A percentile compares a stretch with the other conserved stretches of the same genome.
These are phyloP conservation scores for Clinocottus analis DNA, from an alignment of 2,113 vertebrate genomes.

Conservation along the genomic window DNA sequence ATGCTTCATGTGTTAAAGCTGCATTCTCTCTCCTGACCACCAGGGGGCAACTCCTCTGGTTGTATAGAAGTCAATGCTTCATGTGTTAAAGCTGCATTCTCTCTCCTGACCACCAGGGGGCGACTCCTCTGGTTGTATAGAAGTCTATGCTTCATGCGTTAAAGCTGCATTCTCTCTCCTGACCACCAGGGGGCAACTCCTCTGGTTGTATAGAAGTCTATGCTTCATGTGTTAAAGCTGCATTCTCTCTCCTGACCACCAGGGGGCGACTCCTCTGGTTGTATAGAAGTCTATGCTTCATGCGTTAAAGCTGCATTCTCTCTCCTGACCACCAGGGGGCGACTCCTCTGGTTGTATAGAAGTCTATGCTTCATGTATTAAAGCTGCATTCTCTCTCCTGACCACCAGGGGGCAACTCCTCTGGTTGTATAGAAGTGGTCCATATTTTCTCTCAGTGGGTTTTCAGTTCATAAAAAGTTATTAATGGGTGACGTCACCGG, in stretches of 20 bases:
- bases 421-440: background rate
- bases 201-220: background rate
- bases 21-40: background rate
- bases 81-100: background rate
- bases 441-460: too few relatives aligned
- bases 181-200: background rate
- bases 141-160: background rate
- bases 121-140: background rate
- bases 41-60: background rate
- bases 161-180: background rate
- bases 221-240: too few relatives aligned
- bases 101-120: background rate
- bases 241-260: background rate
- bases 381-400: background rate
- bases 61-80: background rate
- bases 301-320: too few relatives aligned
- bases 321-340: background rate
- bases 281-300: background rate
- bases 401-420: background rate
- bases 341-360: background rate
- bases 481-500: too few relatives aligned
- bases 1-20: background rate
- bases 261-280: background rate
- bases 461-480: too few relatives aligned
- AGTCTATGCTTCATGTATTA: background rate